A percentile compares a stretch with the other conserved stretches of the same genome.
These are phyloP conservation scores for Sarcophaga peregrina DNA, from an alignment of 1,140 invertebrate genomes.

Conservation along the genomic window DNA sequence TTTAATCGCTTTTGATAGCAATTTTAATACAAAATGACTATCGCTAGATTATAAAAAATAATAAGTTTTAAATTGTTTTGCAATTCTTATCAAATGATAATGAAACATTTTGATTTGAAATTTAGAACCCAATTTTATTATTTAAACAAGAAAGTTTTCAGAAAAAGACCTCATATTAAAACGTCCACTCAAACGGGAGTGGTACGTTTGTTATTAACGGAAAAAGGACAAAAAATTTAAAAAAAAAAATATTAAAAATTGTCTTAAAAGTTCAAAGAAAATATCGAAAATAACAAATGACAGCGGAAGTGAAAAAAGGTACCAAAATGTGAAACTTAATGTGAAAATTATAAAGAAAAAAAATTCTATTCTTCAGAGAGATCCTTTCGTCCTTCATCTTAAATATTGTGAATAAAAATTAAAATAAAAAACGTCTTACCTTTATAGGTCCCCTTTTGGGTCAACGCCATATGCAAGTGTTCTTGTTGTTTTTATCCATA, in stretches of 20 bases:
- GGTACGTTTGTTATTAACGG: neutral
- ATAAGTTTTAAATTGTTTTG: too few species aligned
- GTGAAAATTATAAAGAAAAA: neutral
- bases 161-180: neutral
- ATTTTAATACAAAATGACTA: too few species aligned
- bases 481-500: constrained; percentile 74
- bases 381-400: too few species aligned
- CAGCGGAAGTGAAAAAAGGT: neutral
- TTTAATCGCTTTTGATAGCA: too few species aligned
- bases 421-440: constrained; percentile 34
- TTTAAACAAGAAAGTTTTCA: too few species aligned
- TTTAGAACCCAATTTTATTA: too few species aligned
- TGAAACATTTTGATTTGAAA: too few species aligned
- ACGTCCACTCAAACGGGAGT: neutral
- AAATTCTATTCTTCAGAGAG: neutral
- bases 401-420: neutral
- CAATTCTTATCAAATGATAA: too few species aligned
- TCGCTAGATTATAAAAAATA: too few species aligned
- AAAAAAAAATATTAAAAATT: too few species aligned
- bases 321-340: neutral
- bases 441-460: constrained; percentile 68
- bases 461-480: constrained; percentile 74
- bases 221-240: neutral
- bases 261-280: too few species aligned
- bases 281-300: neutral